A percentile compares a stretch with the other conserved stretches of the same genome.
These are phyloP conservation scores for Halcyon smyrnensis DNA, from an alignment of 2,797 vertebrate genomes.

Conservation along the genomic window DNA sequence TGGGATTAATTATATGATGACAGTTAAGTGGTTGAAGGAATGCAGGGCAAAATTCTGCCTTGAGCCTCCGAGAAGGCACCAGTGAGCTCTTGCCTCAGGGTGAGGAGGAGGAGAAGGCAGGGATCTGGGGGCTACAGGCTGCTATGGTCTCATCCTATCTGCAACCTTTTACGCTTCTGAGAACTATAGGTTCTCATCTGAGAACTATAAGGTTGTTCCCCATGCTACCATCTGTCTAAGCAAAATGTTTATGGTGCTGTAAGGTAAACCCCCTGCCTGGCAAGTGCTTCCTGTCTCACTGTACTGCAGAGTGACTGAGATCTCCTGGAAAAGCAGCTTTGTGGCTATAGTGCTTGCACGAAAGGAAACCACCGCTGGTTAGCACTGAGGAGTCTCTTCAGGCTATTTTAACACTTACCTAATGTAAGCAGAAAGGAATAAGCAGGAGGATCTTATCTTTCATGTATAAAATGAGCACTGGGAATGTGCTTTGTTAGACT, in stretches of 20 bases:
- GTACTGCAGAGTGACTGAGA: not conserved
- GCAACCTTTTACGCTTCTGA: not conserved
- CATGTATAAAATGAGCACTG: not conserved
- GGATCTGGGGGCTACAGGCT: not conserved
- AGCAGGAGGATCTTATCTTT: not conserved
- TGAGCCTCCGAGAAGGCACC: not conserved
- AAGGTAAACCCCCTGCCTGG: not conserved
- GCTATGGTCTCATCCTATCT: not conserved
- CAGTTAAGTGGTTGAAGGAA: not conserved
- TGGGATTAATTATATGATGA: slow-evolving; percentile 8
- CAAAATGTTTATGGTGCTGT: not conserved
- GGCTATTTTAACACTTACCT: slow-evolving; percentile 16
- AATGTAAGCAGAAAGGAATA: not conserved
- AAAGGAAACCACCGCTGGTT: not conserved
- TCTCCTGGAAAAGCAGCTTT: not conserved
- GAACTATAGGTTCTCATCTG: not conserved
- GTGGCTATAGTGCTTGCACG: not conserved
- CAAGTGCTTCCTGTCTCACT: not conserved
- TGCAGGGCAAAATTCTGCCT: not conserved
- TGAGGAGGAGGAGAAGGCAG: not conserved
- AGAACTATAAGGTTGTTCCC: not conserved
- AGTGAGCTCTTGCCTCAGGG: rapidly evolving
- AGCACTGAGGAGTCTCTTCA: not conserved
- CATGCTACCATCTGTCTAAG: not conserved
- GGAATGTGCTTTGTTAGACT: slow-evolving; percentile 2